Percentiles rank a stretch among this genome's conserved stretches.
These are phyloP conservation scores for Echeneis naucrates DNA, from an alignment of 2,797 vertebrate genomes.

Conservation along the genomic window DNA sequence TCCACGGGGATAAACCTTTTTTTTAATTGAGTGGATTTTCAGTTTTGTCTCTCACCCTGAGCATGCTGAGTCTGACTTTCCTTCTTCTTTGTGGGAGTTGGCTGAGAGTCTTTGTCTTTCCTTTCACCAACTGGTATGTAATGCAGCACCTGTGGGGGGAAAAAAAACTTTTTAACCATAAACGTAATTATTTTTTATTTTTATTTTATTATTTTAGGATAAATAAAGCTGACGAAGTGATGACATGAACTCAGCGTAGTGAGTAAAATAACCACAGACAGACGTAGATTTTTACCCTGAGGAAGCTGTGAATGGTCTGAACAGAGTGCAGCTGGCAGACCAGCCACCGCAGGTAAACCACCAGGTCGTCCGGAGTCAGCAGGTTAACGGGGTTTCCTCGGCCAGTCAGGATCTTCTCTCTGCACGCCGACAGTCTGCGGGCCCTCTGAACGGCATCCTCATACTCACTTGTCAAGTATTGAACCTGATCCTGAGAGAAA, in stretches of 20 bases:
- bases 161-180: too few relatives aligned
- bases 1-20: neutral
- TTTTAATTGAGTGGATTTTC: neutral
- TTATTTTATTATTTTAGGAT: too few relatives aligned
- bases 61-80: constrained; percentile 3
- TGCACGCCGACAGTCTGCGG: constrained; percentile 77
- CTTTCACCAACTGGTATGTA: constrained; percentile 78
- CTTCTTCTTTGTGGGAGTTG: constrained; percentile 18
- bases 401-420: constrained; percentile 77
- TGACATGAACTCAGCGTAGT: neutral
- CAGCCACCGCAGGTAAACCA: constrained; percentile 83
- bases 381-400: constrained; percentile 61
- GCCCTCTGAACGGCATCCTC: constrained; percentile 81
- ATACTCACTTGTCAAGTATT: constrained; percentile 78
- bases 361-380: constrained; percentile 80
- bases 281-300: constrained; percentile 67
- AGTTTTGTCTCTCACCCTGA: constrained; percentile 48
- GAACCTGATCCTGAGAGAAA: constrained; percentile 67
- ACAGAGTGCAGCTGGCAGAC: constrained; percentile 83
- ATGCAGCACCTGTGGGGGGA: constrained; percentile 79
- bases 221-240: neutral
- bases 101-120: constrained; percentile 48
- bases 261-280: neutral
- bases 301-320: constrained; percentile 78
- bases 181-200: too few relatives aligned